Conservation (phyloP, 2,113 vertebrate species). For the Poicephalus gulielmi region DNA sequence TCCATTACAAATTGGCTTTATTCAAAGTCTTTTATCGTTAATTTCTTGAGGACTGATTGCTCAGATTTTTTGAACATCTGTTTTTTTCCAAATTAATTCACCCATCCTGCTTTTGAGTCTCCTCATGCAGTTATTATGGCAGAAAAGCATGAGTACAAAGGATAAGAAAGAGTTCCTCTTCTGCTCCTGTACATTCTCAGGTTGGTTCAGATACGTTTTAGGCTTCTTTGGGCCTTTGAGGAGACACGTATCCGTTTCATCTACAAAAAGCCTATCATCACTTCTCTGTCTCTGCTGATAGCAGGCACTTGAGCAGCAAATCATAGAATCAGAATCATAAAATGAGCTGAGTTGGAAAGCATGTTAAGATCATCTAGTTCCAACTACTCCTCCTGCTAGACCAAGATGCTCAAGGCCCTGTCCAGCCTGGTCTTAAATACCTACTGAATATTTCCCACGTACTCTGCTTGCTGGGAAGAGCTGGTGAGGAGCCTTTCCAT, state of each 20-base stretch:
- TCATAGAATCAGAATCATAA: neutral
- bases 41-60: slow-evolving; percentile 62
- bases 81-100: slow-evolving; percentile 29
- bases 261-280: neutral
- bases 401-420: neutral
- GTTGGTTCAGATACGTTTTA: neutral
- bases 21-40: slow-evolving; percentile 58
- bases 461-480: neutral
- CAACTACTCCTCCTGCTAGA: neutral
- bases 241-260: neutral
- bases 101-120: neutral
- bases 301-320: neutral
- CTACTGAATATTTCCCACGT: neutral
- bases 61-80: slow-evolving; percentile 45
- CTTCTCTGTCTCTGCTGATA: neutral
- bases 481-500: neutral
- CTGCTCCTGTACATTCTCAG: accelerated
- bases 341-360: neutral
- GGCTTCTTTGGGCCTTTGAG: neutral
- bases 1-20: slow-evolving; percentile 63
- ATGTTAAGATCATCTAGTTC: neutral
- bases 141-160: neutral
- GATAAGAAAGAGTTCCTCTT: neutral
- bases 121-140: neutral
- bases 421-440: neutral